phyloP scores from a whole-genome alignment of 2,113 vertebrate genomes.

The Xenotilapia caudafasciata region DNA sequence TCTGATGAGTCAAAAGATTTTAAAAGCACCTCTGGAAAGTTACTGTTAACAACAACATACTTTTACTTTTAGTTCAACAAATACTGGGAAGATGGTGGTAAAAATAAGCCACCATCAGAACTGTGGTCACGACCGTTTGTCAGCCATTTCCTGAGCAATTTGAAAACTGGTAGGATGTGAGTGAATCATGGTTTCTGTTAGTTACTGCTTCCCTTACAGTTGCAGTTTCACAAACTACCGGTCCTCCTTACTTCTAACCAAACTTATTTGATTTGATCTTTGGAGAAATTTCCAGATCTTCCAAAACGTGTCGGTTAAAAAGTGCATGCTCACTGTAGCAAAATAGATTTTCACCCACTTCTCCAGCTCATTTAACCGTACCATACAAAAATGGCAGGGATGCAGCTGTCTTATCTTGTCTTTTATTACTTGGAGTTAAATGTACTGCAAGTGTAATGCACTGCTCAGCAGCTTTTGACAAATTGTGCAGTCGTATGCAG shows the following conservation, averaged over 20 bases:
- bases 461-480: background rate
- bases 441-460: background rate
- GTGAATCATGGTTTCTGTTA: constrained; percentile 12
- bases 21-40: background rate
- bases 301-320: background rate
- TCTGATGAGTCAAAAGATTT: constrained; percentile 9
- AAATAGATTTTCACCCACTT: background rate
- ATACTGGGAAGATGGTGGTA: background rate
- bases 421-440: background rate
- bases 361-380: background rate
- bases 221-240: background rate
- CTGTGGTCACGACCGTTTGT: background rate
- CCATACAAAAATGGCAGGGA: background rate
- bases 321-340: background rate
- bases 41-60: background rate
- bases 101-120: background rate
- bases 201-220: background rate
- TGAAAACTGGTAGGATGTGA: background rate
- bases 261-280: background rate
- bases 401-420: background rate
- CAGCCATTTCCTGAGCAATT: background rate
- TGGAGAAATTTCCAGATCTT: background rate
- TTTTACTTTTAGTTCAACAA: background rate
- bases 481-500: background rate
- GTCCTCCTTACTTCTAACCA: background rate